Evolutionary conservation across 2,888 invertebrate genomes (phyloP), one percentile per base, ranked within the genome.

Genomic region (Lingula anatina): DNA sequence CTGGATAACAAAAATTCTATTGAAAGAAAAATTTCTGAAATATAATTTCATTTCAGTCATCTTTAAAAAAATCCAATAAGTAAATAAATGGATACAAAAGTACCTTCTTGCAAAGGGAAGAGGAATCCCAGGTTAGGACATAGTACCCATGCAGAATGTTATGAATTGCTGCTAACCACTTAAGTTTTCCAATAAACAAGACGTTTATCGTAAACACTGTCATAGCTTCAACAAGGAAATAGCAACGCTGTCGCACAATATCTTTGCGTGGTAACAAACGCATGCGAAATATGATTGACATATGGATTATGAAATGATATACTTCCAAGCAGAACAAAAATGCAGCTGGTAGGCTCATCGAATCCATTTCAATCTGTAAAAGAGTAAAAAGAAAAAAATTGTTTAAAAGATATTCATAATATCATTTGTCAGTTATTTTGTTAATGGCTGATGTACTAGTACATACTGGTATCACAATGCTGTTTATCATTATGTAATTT

Each of bases 211-310:
- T 26, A 38, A 70, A 66, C 5, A 70, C 67, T 5, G 69, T 60
- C 31, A 64, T 26, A 5, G 66, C 52, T 45, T 71, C 71, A 31
- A 66, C 27, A 24, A 71, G 54, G 51, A 71, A 71, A 53, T 71
- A 71, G 28, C 40, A 36, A 1, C 68, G 64, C 21, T 65, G 51
- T 5, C 68, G 60, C 9, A 68, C 66, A 20, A 70, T 49, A 52
- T 71, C 70, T 44, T 65, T 66, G 36, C 71, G 50, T 1, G 71
- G 71, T 21, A 71, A 56, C 27, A 68, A 46, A 4, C 71, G 63
- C 3, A 70, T 48, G 28, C 70, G 61, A 40, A 63, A 65, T 38
- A 71, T 49, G 7, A 71, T 60, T 5, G 62, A 48, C 2, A 52
- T 41, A 54, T 71, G 71, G 4, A 61, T 62, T 36, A 64, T 50